Base-by-base conservation (phyloP, 2,797 vertebrate species). In the Syndactyla subalaris region DNA sequence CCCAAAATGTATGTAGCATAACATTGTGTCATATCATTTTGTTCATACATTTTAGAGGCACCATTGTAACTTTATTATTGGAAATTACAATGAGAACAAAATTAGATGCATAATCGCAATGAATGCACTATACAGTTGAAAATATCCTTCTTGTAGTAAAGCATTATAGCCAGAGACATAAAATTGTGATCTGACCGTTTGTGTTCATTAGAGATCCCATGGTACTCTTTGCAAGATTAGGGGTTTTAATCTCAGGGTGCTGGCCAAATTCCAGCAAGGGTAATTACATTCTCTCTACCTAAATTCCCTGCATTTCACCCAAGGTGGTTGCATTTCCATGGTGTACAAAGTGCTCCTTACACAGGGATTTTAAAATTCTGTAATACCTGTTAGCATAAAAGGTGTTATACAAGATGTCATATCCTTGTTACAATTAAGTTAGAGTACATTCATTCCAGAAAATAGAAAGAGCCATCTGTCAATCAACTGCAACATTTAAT, bases 201-300 rank as follows among this genome's bases (percentile, higher is more conserved):
- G 93, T 36, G 91, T 94, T 93, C 95, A 97, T 96, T 95, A 96
- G 91, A 92, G 91, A 94, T 96, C 96, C 88, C 96, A 88, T 71
- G 94, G 93, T 65, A 93, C 80, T 77, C 83, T 94, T 95, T 89
- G 92, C 81, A 84, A 96, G 92, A 96, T 97, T 94, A 95, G 92
- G 80, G 59, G 48, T 38, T 96, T 97, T 96, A 97, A 96, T 97
- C 95, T 96, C 92, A 76, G 63, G 26, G 82, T 80, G 58, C 74
- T 97, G 95, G 96, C 81, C 92, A 90, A 93, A 83, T 96, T 97
- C 97, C 96, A 96, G 74, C 73, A 72, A 23, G 87, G 61, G 51
- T 96, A 96, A 96, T 96, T 97, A 89, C 71, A 93, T 88, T 93
- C 67, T 84, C 89, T 92, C 76, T 94, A 80, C 93, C 78, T 91